phyloP scores from a whole-genome alignment of 2,797 vertebrate genomes.

The Pangasius krempfi region DNA sequence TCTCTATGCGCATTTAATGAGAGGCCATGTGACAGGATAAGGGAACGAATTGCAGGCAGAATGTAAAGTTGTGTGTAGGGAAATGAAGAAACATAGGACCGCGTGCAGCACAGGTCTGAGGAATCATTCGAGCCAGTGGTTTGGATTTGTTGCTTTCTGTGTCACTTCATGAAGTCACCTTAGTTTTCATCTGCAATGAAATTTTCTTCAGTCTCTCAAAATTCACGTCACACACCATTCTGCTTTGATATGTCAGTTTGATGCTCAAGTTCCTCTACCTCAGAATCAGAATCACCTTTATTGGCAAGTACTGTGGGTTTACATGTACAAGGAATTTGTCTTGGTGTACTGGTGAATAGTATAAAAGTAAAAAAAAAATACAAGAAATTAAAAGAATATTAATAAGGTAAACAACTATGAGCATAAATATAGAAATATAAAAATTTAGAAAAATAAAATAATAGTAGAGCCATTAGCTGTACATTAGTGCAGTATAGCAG shows the following conservation, averaged over 20 bases:
- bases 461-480: too few relatives aligned
- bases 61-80: neutral
- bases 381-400: too few relatives aligned
- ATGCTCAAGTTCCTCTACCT: neutral
- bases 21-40: neutral
- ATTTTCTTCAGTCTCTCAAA: neutral
- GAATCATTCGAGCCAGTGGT: neutral
- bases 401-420: too few relatives aligned
- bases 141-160: neutral
- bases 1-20: neutral
- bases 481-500: too few relatives aligned
- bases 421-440: too few relatives aligned
- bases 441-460: too few relatives aligned
- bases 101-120: neutral
- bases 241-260: neutral
- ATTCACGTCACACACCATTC: neutral
- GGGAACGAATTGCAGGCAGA: neutral
- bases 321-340: too few relatives aligned
- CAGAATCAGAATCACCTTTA: too few relatives aligned
- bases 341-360: too few relatives aligned
- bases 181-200: neutral
- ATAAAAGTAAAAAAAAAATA: too few relatives aligned
- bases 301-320: too few relatives aligned
- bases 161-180: neutral
- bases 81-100: neutral